Base-by-base conservation (phyloP, 1,140 invertebrate species). In the Phocides pigmalion region DNA sequence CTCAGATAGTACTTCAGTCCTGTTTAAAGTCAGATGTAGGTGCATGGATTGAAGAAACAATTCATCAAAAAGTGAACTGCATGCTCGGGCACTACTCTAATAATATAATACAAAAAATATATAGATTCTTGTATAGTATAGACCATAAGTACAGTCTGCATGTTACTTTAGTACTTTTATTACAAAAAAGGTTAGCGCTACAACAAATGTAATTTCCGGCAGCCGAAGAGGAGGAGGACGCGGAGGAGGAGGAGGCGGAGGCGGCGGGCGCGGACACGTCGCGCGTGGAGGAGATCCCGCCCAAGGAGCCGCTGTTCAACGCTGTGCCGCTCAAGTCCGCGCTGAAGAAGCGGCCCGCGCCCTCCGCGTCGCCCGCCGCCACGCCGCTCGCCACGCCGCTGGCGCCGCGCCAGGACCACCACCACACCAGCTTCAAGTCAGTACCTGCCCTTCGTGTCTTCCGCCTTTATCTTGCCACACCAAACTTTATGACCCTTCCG, bases 301-400 rank as follows among this genome's bases (percentile, higher is more conserved):
- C 97, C 56, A 97, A 97, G 89, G 97, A 97, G 91, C 96, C 96
- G 12, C 95, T 95, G 78, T 95, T 97, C 82, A 96, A 97, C 92
- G 97, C 97, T 61, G 94, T 97, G 92, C 97, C 97, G 61, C 93
- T 97, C 44, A 98, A 98, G 83, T 97, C 96, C 16, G 97, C 97
- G n/a, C 93, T 98, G 37, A 98, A 98, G 92, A 98, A 98, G 83
- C 95, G 96, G 74, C 93, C 72, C 86, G 93, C 72, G 93, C 93
- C 80, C 92, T 88, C 56, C 91, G 93, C 75, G 91, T 70, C 94
- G 89, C 64, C 96, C 93, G 50, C 94, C 92, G 66, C 93, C 92
- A 88, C 94, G 85, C 90, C 93, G 12, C 95, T 96, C 4, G 96
- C 95, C 58, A 96, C 96, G 37, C 97, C 96, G n/a, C 96, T 96